Evolutionary conservation across 2,797 vertebrate species (phyloP), one percentile per base, ranked within the genome.

Genomic region (Betta splendens): DNA sequence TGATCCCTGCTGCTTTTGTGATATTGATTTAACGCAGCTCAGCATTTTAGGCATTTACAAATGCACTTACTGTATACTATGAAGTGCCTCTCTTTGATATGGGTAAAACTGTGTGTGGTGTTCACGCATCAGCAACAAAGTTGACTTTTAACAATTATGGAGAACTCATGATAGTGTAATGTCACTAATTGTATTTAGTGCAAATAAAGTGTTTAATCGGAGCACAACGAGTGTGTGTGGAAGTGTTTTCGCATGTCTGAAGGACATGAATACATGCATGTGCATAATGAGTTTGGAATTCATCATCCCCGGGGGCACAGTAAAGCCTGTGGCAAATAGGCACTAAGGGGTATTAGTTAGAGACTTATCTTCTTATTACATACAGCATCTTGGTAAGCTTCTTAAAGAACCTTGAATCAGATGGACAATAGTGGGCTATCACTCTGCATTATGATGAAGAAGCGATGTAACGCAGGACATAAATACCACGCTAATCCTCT

Each of bases 11-110:
- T 1, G 55, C 85, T 75, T 83, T 82, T 87, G 75, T 74, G 64
- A 80, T 90, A 89, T 89, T 87, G 89, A 89, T 89, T 89, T 86
- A 85, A 89, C 71, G 74, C 77, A 83, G 76, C 74, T 84, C 63
- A 80, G 80, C 43, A 47, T 66, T 63, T 32, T 10, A 25, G 43
- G 71, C 67, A 58, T 87, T 83, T 81, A 63, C 79, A 69, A 75
- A 80, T 76, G 72, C 72, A 86, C 75, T 79, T 75, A n/a, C n/a
- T n/a, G n/a, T n/a, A 69, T 37, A 57, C 36, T 44, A 28, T 28
- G 32, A 58, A 6, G 38, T 20, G 50, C 25, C 81, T 81, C 69
- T 76, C 15, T 65, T 31, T 16, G 43, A 72, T 70, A 42, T 15
- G 60, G 52, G 37, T 39, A 21, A 31, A 9, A 42, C 36, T 50